Conservation (phyloP, 2,888 invertebrate genomes). For the Drosophila sordidapex region DNA sequence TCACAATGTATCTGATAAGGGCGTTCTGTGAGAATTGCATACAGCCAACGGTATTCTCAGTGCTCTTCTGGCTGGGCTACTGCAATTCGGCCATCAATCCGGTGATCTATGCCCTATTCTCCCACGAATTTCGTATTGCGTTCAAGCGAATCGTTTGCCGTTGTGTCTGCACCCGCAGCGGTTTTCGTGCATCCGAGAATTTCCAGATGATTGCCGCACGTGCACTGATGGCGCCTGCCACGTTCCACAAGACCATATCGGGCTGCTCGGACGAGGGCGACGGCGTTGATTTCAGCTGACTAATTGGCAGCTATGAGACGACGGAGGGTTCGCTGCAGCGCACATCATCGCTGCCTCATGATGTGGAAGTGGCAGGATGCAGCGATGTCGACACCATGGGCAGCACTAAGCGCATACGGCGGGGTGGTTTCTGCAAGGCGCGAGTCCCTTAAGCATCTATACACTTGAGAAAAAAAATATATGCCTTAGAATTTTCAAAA, state of each 20-base stretch:
- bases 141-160: conserved; percentile 96
- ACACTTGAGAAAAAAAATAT: background rate
- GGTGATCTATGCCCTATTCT: conserved; percentile 96
- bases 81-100: conserved; percentile 98
- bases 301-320: conserved; percentile 77
- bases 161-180: conserved; percentile 88
- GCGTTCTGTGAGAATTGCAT: conserved; percentile 95
- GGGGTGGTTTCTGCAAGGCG: conserved; percentile 81
- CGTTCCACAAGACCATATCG: conserved; percentile 84
- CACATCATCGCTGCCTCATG: conserved; percentile 75
- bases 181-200: conserved; percentile 84
- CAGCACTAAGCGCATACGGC: conserved; percentile 60
- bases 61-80: conserved; percentile 98
- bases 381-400: conserved; percentile 24
- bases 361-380: conserved; percentile 18
- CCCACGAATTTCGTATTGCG: conserved; percentile 96
- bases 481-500: background rate
- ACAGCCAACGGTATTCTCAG: conserved; percentile 93
- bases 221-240: conserved; percentile 84
- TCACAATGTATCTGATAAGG: conserved; percentile 96
- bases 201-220: conserved; percentile 84
- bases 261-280: conserved; percentile 84
- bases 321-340: conserved; percentile 69
- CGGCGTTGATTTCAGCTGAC: conserved; percentile 84
- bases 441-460: conserved; percentile 56